phyloP scores from a whole-genome alignment of 2,797 vertebrate species.

The Galaxias olidus region DNA sequence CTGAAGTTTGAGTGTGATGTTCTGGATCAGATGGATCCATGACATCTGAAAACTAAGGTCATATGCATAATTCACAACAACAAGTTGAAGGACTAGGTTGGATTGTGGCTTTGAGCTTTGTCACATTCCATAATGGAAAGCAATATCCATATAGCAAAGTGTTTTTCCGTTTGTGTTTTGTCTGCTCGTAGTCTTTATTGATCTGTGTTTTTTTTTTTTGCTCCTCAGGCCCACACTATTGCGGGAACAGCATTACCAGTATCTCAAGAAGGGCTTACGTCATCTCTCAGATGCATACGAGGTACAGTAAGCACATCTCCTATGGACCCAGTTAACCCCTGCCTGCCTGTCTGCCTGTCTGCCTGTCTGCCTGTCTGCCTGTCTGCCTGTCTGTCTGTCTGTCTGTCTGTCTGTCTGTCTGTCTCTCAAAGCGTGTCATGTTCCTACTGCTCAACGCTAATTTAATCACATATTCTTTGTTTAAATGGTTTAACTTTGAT shows the following conservation, averaged over 20 bases:
- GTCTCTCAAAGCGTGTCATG: too few species aligned
- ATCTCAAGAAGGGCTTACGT: slow-evolving; percentile 93
- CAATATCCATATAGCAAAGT: neutral
- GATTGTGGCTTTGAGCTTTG: neutral
- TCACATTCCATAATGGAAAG: neutral
- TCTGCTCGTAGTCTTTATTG: neutral
- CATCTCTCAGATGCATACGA: slow-evolving; percentile 92
- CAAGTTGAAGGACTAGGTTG: neutral
- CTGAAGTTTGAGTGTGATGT: too few species aligned
- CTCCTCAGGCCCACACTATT: slow-evolving; percentile 82
- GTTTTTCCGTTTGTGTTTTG: neutral
- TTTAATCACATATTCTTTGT: too few species aligned
- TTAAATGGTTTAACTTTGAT: too few species aligned
- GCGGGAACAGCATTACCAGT: slow-evolving; percentile 92
- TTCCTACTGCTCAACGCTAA: too few species aligned
- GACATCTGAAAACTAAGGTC: neutral
- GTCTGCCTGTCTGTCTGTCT: too few species aligned
- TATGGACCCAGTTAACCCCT: neutral
- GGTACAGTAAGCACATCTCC: slow-evolving; percentile 71
- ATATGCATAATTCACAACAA: neutral
- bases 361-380: too few species aligned
- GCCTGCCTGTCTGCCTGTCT: too few species aligned
- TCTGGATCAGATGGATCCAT: neutral
- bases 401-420: too few species aligned
- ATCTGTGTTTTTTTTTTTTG: neutral